Percentiles rank a stretch among this genome's conserved stretches.
phyloP scores from a whole-genome alignment of 2,888 invertebrate genomes.

The Papilio protenor region DNA sequence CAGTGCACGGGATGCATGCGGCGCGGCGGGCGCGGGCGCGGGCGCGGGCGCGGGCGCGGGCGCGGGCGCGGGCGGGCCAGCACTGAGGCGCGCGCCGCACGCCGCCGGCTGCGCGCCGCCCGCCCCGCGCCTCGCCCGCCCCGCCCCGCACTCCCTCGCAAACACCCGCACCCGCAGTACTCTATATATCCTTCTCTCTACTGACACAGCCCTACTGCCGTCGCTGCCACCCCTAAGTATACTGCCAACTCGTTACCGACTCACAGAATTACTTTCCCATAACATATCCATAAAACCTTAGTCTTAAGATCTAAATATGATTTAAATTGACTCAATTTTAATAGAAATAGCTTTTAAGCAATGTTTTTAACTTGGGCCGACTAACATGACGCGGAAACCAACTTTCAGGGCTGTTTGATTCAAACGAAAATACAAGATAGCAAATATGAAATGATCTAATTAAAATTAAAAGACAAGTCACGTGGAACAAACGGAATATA shows the following conservation, averaged over 20 bases:
- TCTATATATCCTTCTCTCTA: constrained; percentile 57
- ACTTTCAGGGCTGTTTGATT: no score
- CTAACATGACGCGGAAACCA: neutral
- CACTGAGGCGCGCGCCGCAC: constrained; percentile 81
- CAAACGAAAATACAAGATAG: neutral
- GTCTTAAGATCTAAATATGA: neutral
- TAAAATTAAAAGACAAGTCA: neutral
- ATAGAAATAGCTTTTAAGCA: neutral
- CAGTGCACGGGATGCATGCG: constrained; percentile 74
- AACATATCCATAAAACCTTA: neutral
- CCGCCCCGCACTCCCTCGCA: constrained; percentile 44
- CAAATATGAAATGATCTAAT: neutral
- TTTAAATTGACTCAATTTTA: neutral
- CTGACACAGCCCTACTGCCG: constrained; percentile 54
- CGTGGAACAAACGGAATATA: neutral
- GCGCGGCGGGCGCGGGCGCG: constrained; percentile 74
- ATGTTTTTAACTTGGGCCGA: neutral
- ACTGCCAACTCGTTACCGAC: constrained; percentile 12
- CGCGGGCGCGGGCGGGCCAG: constrained; percentile 80
- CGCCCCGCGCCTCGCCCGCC: constrained; percentile 53
- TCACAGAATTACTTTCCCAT: neutral
- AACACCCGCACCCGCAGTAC: constrained; percentile 41
- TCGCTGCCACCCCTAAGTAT: constrained; percentile 51
- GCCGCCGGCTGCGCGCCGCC: constrained; percentile 59
- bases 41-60: constrained; percentile 74